phyloP scores from a whole-genome alignment of 92 coral and sea anemone species.

The Muricea muricata region DNA sequence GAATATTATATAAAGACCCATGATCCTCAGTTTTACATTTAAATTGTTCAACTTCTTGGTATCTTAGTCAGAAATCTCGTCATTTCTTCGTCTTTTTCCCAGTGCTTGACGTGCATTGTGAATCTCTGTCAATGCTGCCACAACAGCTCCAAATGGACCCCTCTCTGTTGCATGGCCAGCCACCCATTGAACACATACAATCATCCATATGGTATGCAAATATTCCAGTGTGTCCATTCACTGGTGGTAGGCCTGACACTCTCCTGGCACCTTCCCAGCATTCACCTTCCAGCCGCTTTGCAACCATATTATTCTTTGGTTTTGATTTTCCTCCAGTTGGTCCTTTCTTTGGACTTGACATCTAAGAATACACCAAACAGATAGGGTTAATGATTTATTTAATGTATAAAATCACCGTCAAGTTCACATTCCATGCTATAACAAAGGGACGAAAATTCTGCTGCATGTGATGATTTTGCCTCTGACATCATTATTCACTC shows the following conservation, averaged over 20 bases:
- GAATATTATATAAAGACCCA: too few species aligned
- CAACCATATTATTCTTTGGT: not conserved
- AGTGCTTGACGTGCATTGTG: constrained; percentile 62
- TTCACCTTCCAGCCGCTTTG: constrained; percentile 59
- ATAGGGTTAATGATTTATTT: too few species aligned
- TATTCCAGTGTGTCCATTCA: constrained; percentile 89
- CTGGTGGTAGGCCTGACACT: constrained; percentile 47
- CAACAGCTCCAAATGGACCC: constrained; percentile 94
- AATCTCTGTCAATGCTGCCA: constrained; percentile 69
- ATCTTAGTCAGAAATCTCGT: too few species aligned
- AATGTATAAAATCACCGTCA: too few species aligned
- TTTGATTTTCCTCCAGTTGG: not conserved
- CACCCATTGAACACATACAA: constrained; percentile 89
- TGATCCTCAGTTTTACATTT: too few species aligned
- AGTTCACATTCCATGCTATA: too few species aligned
- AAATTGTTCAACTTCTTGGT: too few species aligned
- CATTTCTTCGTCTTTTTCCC: not conserved
- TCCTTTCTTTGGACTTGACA: not conserved
- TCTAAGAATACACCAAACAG: not conserved
- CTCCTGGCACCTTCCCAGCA: constrained; percentile 8
- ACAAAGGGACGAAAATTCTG: too few species aligned
- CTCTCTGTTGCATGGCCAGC: constrained; percentile 83
- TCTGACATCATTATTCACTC: too few species aligned
- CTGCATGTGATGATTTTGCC: too few species aligned
- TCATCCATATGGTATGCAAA: constrained; percentile 89